Percentiles rank a stretch among this genome's conserved stretches.
phyloP scores from a whole-genome alignment of 2,113 vertebrate species.

The Pleuronectes platessa region DNA sequence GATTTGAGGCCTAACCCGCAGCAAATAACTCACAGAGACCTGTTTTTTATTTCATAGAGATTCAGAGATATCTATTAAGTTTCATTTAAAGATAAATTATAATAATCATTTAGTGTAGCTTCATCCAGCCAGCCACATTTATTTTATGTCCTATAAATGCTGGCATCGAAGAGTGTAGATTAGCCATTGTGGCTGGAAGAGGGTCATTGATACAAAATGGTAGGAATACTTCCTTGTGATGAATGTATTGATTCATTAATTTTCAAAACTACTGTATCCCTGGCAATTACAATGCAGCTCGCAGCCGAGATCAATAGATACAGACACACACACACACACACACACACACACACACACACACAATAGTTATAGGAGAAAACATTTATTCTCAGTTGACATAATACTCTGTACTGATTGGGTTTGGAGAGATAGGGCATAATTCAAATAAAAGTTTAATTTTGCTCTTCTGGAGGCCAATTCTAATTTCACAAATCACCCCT shows the following conservation, averaged over 20 bases:
- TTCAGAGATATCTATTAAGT: neutral
- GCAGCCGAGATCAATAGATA: neutral
- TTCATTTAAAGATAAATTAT: neutral
- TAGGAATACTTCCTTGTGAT: neutral
- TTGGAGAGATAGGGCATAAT: neutral
- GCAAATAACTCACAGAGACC: neutral
- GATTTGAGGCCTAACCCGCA: constrained; percentile 1
- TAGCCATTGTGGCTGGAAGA: neutral
- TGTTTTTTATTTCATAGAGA: neutral
- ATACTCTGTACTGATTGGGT: neutral
- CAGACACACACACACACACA: neutral
- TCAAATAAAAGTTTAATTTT: constrained; percentile 8
- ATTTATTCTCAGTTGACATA: neutral
- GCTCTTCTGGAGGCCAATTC: constrained; percentile 1
- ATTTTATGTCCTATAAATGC: constrained; percentile 8
- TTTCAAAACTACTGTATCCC: neutral
- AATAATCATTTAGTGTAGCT: neutral
- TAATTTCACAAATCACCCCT: constrained; percentile 4
- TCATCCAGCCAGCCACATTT: neutral
- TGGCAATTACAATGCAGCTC: neutral
- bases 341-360: neutral
- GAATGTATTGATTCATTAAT: neutral
- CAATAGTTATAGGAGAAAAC: neutral
- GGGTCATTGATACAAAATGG: neutral
- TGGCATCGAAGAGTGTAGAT: neutral